phyloP scores from a whole-genome alignment of 2,888 invertebrate species.

The Elaeidobius kamerunicus region DNA sequence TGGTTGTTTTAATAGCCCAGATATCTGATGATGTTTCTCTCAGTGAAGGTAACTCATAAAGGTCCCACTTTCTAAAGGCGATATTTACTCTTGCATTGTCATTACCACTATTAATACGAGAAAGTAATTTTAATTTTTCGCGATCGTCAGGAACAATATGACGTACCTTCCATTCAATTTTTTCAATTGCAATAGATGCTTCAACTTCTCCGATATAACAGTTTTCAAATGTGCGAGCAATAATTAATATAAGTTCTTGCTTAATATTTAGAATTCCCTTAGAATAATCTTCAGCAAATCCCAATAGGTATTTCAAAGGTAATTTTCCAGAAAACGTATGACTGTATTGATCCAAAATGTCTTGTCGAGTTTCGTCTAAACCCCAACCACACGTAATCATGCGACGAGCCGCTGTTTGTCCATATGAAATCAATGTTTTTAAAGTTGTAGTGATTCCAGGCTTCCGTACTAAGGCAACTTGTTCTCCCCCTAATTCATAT shows the following conservation, averaged over 20 bases:
- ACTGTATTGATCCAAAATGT: background rate
- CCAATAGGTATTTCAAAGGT: conserved; percentile 20
- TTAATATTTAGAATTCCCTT: conserved; percentile 11
- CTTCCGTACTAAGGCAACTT: conserved; percentile 8
- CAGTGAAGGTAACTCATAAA: background rate
- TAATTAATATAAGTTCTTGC: background rate
- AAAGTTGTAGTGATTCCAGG: conserved; percentile 9
- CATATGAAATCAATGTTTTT: conserved; percentile 5
- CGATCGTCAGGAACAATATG: background rate
- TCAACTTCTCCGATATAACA: background rate
- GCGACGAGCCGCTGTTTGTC: background rate
- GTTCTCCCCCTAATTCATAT: conserved; percentile 15
- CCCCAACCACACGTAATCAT: conserved; percentile 2
- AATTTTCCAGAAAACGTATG: conserved; percentile 11
- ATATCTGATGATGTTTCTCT: background rate
- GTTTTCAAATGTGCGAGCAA: background rate
- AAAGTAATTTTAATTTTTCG: background rate
- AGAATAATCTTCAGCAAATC: conserved; percentile 16
- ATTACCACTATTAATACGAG: background rate
- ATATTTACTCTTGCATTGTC: background rate
- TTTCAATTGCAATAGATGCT: background rate
- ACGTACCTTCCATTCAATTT: conserved; percentile 1
- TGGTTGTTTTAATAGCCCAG: background rate
- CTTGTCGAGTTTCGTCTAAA: conserved; percentile 1
- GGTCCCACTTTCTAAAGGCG: background rate